These are phyloP conservation scores for Astur gentilis DNA, from an alignment of 2,113 vertebrate species.

Conservation along the genomic window DNA sequence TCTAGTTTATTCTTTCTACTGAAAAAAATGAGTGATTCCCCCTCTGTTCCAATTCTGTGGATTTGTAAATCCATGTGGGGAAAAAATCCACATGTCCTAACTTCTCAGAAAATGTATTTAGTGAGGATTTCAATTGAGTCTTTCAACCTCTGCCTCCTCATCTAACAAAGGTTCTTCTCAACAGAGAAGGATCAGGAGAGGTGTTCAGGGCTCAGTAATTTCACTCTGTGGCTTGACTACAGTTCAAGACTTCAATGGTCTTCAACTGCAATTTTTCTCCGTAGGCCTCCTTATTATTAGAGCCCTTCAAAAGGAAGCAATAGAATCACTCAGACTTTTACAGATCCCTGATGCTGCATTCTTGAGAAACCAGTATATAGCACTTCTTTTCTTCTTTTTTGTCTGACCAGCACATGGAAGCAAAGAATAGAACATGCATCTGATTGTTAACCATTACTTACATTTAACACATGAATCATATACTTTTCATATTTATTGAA, in stretches of 20 bases:
- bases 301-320: slow-evolving; percentile 36
- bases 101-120: slow-evolving; percentile 51
- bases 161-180: slow-evolving; percentile 57
- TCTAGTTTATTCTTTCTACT: slow-evolving; percentile 26
- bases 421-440: slow-evolving; percentile 39
- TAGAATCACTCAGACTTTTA: slow-evolving; percentile 20
- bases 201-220: slow-evolving; percentile 46
- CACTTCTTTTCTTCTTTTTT: slow-evolving; percentile 58
- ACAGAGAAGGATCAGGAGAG: slow-evolving; percentile 49
- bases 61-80: slow-evolving; percentile 21
- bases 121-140: slow-evolving; percentile 31
- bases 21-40: slow-evolving; percentile 24
- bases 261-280: slow-evolving; percentile 53
- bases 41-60: neutral
- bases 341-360: slow-evolving; percentile 17
- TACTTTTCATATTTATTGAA: neutral
- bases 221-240: slow-evolving; percentile 45
- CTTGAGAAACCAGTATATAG: slow-evolving; percentile 28
- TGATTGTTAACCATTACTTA: slow-evolving; percentile 39
- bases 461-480: neutral
- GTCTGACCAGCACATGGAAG: slow-evolving; percentile 53
- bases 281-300: slow-evolving; percentile 32
- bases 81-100: slow-evolving; percentile 38
- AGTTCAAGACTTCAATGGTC: slow-evolving; percentile 59
- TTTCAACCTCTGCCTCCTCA: slow-evolving; percentile 51